Evolutionary conservation across 2,113 vertebrate genomes (phyloP).

Genomic region (Nyctibius bracteatus): DNA sequence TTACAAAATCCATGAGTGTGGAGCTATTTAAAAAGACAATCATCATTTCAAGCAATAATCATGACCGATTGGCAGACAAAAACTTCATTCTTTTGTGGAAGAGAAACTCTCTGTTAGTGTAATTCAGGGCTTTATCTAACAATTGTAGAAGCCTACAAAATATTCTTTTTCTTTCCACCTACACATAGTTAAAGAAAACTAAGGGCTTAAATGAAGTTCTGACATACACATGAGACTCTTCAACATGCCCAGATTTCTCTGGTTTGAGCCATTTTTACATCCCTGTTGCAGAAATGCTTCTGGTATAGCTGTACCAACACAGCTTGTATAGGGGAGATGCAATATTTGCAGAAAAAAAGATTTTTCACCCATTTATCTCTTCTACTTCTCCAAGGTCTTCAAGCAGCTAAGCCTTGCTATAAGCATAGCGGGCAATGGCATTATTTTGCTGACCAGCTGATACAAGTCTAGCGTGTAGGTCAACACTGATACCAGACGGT

Average conservation of each 20-base stretch:
- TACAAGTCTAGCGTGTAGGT: neutral
- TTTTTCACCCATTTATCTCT: neutral
- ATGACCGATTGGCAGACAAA: neutral
- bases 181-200: neutral
- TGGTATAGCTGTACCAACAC: neutral
- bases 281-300: neutral
- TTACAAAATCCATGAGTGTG: neutral
- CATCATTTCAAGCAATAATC: neutral
- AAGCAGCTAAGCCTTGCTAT: neutral
- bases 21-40: neutral
- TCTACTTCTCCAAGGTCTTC: neutral
- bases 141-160: neutral
- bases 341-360: neutral
- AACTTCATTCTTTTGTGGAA: neutral
- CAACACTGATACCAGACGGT: no score
- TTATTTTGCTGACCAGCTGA: neutral
- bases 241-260: neutral
- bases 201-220: neutral
- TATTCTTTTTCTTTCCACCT: neutral
- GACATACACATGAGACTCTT: neutral
- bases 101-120: neutral
- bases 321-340: neutral
- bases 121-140: neutral
- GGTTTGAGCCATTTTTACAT: neutral
- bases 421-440: neutral